Evolutionary conservation across 2,888 invertebrate genomes (phyloP).

Genomic region (Pachymerium ferrugineum): DNA sequence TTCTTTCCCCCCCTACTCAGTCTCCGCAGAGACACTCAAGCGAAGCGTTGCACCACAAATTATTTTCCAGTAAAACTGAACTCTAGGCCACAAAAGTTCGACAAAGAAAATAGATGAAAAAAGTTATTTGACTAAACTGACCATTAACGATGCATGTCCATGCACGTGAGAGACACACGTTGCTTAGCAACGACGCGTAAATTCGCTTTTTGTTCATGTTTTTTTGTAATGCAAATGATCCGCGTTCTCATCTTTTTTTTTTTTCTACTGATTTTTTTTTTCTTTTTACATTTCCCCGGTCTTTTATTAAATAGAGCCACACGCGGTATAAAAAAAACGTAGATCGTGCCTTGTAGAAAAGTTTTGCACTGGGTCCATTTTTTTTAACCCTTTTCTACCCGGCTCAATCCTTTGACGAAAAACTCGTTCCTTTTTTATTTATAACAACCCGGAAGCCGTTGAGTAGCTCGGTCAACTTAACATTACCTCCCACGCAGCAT

Average conservation of each 20-base stretch:
- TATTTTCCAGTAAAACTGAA: too few relatives aligned
- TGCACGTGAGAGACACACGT: background rate
- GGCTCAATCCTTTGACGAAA: conserved; percentile 15
- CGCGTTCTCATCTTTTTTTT: conserved; percentile 7
- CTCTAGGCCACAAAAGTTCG: too few relatives aligned
- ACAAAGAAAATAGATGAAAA: background rate
- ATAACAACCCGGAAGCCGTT: background rate
- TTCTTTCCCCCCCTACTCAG: too few relatives aligned
- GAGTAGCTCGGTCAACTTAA: conserved; percentile 17
- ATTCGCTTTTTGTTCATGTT: conserved; percentile 13
- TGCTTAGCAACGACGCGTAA: conserved; percentile 5
- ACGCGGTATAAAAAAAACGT: background rate
- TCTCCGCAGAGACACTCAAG: too few relatives aligned
- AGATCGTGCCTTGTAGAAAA: conserved; percentile 16
- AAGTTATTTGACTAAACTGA: background rate
- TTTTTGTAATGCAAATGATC: conserved; percentile 23
- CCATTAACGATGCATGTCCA: conserved; percentile 12
- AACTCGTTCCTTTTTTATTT: conserved; percentile 2
- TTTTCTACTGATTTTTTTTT: too few relatives aligned
- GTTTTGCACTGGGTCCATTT: conserved; percentile 9
- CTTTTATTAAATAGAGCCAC: conserved; percentile 23
- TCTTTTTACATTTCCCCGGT: background rate
- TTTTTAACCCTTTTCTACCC: conserved; percentile 10
- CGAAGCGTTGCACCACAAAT: too few relatives aligned
- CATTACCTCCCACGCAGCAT: background rate